A percentile compares a stretch with the other conserved stretches of the same genome.
Conservation (phyloP, 2,113 vertebrate genomes). For the Protobothrops mucrosquamatus region DNA sequence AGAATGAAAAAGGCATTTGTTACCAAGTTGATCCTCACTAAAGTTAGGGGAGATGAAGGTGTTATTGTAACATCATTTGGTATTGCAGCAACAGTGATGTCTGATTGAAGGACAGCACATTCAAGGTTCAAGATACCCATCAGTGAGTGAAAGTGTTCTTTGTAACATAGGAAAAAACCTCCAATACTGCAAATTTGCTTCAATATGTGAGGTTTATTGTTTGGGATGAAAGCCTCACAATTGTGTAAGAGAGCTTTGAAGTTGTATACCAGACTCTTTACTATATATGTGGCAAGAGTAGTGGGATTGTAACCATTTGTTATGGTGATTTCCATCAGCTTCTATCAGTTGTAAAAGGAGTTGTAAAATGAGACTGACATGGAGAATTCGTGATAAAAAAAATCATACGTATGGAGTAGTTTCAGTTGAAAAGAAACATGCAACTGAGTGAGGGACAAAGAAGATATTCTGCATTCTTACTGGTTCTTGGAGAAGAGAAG, state of each 20-base stretch:
- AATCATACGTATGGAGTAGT: background rate
- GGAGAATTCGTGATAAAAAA: background rate
- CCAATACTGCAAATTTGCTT: background rate
- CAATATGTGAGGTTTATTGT: background rate
- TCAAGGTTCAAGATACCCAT: background rate
- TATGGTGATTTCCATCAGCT: background rate
- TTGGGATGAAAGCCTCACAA: background rate
- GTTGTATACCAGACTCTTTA: background rate
- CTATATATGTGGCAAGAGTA: background rate
- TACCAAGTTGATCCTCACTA: background rate
- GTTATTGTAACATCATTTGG: background rate
- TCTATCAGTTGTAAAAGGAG: background rate
- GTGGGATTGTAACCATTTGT: background rate
- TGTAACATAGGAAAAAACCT: too few relatives aligned
- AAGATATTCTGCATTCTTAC: background rate
- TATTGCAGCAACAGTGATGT: background rate
- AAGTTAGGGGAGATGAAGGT: background rate
- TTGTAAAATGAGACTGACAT: background rate
- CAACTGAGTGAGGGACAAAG: background rate
- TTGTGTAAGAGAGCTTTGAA: background rate
- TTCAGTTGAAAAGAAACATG: background rate
- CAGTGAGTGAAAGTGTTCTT: too few relatives aligned
- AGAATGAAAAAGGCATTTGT: background rate
- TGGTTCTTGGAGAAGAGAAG: background rate
- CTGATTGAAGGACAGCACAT: background rate